Conservation (phyloP, 53 echinoderm and acorn worm genomes). For the Holothuria leucospilota region DNA sequence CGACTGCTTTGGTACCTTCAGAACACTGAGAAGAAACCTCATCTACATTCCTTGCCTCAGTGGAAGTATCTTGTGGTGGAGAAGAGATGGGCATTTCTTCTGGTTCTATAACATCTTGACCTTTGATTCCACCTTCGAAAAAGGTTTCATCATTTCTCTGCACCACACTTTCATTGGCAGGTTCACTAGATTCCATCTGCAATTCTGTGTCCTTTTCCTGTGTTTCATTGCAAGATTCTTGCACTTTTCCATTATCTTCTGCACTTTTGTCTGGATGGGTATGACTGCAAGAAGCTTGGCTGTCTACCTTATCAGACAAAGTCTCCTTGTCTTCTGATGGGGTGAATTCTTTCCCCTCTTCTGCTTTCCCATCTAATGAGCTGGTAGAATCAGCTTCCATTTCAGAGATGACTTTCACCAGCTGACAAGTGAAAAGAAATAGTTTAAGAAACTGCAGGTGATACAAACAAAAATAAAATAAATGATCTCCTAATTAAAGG, state of each 20-base stretch:
- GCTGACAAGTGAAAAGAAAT: too few species aligned
- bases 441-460: too few species aligned
- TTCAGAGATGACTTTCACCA: not conserved
- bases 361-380: not conserved
- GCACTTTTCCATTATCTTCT: not conserved
- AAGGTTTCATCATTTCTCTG: not conserved
- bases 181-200: not conserved
- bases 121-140: not conserved
- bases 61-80: too few species aligned
- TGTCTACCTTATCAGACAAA: too few species aligned
- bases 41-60: too few species aligned
- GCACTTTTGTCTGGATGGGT: not conserved
- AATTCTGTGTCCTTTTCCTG: slow-evolving; percentile 9
- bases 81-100: not conserved
- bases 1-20: too few species aligned
- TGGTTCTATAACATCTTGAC: not conserved
- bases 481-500: too few species aligned
- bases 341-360: not conserved
- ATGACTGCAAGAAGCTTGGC: too few species aligned
- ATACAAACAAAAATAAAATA: too few species aligned
- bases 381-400: slow-evolving; percentile 35
- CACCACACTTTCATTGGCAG: not conserved
- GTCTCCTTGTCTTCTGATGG: too few species aligned
- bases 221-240: not conserved
- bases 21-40: too few species aligned